Evolutionary conservation across 1,140 invertebrate species (phyloP).

Genomic region (Sarcophaga bullata): DNA sequence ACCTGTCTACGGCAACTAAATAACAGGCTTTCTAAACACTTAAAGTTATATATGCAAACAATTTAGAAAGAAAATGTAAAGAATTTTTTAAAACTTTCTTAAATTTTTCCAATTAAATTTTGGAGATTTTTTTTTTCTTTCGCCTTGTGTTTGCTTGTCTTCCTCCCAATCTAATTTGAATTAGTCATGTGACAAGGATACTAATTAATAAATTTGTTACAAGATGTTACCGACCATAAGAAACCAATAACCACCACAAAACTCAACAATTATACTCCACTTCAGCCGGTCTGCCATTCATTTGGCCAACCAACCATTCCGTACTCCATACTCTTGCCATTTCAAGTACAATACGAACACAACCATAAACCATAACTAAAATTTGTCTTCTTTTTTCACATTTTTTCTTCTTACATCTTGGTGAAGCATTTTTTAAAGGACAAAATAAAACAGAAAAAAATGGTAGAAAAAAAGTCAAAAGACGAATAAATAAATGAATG

Average conservation of each 20-base stretch:
- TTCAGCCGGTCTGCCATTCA: background rate
- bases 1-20: too few relatives aligned
- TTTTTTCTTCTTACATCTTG: background rate
- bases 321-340: background rate
- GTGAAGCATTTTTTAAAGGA: background rate
- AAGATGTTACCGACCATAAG: conserved; percentile 23
- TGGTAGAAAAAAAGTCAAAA: conserved; percentile 42
- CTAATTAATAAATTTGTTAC: conserved; percentile 41
- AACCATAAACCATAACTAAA: conserved; percentile 17
- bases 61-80: too few relatives aligned
- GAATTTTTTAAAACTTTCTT: too few relatives aligned
- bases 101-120: too few relatives aligned
- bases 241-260: conserved; percentile 25
- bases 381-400: background rate
- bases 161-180: conserved; percentile 17
- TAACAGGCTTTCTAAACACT: too few relatives aligned
- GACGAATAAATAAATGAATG: conserved; percentile 42
- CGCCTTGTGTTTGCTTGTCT: background rate
- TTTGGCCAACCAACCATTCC: background rate
- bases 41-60: too few relatives aligned
- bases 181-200: conserved; percentile 42
- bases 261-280: conserved; percentile 13
- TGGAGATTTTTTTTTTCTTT: too few relatives aligned
- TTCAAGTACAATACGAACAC: background rate
- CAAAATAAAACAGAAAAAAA: conserved; percentile 35